phyloP scores from a whole-genome alignment of 2,113 vertebrate species.

The Percina caprodes region DNA sequence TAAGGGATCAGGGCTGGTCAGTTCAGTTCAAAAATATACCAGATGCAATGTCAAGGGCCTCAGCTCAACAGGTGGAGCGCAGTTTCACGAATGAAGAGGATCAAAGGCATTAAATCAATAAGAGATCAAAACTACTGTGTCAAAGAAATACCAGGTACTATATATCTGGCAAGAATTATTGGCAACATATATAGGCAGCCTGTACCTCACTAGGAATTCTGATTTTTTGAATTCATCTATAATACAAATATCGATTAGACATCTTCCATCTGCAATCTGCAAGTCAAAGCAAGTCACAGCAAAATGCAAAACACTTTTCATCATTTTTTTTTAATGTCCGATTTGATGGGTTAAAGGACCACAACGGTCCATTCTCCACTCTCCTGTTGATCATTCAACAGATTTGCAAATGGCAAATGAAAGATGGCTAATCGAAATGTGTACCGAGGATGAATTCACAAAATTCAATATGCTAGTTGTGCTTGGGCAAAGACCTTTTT shows the following conservation, averaged over 20 bases:
- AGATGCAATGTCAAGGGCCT: slow-evolving; percentile 30
- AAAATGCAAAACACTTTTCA: too few relatives aligned
- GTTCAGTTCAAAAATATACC: slow-evolving; percentile 41
- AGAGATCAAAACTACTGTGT: slow-evolving; percentile 18
- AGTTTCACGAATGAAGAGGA: slow-evolving; percentile 31
- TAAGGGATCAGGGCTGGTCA: slow-evolving; percentile 50
- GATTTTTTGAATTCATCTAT: slow-evolving; percentile 6
- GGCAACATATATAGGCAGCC: too few relatives aligned
- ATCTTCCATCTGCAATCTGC: not conserved
- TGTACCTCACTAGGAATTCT: not conserved
- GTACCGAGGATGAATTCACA: slow-evolving; percentile 7
- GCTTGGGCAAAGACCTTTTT: not conserved
- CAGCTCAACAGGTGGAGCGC: slow-evolving; percentile 5
- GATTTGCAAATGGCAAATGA: not conserved
- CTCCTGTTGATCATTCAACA: not conserved
- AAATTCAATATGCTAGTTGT: not conserved
- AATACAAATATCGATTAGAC: not conserved
- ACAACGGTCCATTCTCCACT: too few relatives aligned
- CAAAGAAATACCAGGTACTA: slow-evolving; percentile 7
- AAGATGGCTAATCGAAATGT: not conserved
- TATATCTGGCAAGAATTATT: not conserved
- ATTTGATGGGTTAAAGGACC: too few relatives aligned
- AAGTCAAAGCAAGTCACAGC: too few relatives aligned
- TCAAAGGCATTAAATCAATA: slow-evolving; percentile 47
- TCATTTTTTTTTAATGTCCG: too few relatives aligned